Conservation (phyloP, 2,888 invertebrate genomes). For the Eupithecia subumbrata region DNA sequence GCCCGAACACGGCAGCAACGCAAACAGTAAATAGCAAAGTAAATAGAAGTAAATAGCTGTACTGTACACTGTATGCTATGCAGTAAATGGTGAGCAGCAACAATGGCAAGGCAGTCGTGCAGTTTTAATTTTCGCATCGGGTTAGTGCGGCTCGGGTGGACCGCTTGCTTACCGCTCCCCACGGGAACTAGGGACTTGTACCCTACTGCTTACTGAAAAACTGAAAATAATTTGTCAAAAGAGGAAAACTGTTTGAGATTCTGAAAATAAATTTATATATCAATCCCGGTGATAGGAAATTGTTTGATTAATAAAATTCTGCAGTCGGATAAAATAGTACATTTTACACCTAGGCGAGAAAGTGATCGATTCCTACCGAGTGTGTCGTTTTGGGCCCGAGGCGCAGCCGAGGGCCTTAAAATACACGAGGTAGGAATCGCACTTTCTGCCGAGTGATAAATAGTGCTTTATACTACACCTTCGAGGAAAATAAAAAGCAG, state of each 20-base stretch:
- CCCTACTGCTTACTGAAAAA: neutral
- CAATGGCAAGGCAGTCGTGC: slow-evolving; percentile 39
- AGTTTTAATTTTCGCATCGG: slow-evolving; percentile 46
- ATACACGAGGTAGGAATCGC: too few relatives aligned
- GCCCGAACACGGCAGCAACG: slow-evolving; percentile 16
- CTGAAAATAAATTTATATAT: neutral
- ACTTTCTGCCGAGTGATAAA: too few relatives aligned
- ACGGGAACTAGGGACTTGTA: slow-evolving; percentile 24
- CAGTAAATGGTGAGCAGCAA: slow-evolving; percentile 27
- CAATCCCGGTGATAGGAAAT: too few relatives aligned
- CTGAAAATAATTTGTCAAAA: neutral
- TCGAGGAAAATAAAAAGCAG: too few relatives aligned
- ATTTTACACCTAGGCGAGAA: too few relatives aligned
- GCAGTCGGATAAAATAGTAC: neutral
- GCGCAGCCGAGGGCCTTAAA: too few relatives aligned
- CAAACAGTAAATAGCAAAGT: slow-evolving; percentile 23
- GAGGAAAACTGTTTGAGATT: neutral
- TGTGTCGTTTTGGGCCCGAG: too few relatives aligned
- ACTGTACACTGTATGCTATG: neutral
- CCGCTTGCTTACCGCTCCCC: slow-evolving; percentile 24
- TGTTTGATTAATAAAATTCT: too few relatives aligned
- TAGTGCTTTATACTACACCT: too few relatives aligned
- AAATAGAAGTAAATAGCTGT: slow-evolving; percentile 27
- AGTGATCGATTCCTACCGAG: too few relatives aligned
- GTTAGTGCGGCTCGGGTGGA: slow-evolving; percentile 40